Percentiles rank a stretch among this genome's conserved stretches.
These are phyloP conservation scores for Philonicus albiceps DNA, from an alignment of 2,888 invertebrate genomes.

Conservation along the genomic window DNA sequence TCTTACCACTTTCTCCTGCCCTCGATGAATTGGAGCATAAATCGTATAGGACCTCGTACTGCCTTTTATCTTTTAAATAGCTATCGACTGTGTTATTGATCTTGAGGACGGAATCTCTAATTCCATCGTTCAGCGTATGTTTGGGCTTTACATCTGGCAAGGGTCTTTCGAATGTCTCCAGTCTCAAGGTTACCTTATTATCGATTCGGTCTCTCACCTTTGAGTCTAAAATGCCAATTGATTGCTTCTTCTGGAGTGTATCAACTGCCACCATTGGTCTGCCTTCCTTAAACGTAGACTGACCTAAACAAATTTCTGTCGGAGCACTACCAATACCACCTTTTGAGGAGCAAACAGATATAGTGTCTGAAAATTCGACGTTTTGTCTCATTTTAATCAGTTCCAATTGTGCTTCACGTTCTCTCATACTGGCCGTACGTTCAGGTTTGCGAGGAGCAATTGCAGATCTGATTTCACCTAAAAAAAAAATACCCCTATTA, in stretches of 20 bases:
- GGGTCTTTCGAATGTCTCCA: slow-evolving; percentile 59
- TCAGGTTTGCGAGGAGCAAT: slow-evolving; percentile 85
- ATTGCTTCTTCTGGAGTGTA: neutral
- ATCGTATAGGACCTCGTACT: slow-evolving; percentile 61
- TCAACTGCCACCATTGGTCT: slow-evolving; percentile 7
- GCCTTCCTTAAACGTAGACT: neutral
- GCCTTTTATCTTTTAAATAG: slow-evolving; percentile 62
- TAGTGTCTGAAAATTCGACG: slow-evolving; percentile 60
- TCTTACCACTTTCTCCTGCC: neutral
- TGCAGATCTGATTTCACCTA: slow-evolving; percentile 83
- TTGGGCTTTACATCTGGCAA: slow-evolving; percentile 14
- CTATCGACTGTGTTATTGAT: slow-evolving; percentile 63
- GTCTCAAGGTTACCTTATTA: slow-evolving; percentile 54
- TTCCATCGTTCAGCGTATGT: slow-evolving; percentile 52
- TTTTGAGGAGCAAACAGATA: slow-evolving; percentile 64
- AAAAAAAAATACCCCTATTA: slow-evolving; percentile 50
- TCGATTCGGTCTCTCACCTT: slow-evolving; percentile 52
- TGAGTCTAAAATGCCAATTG: slow-evolving; percentile 53
- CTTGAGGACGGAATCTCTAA: slow-evolving; percentile 63
- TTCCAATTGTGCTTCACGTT: slow-evolving; percentile 74
- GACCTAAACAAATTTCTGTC: slow-evolving; percentile 56
- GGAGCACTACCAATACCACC: slow-evolving; percentile 62
- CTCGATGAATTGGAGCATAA: slow-evolving; percentile 52
- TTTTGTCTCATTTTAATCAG: slow-evolving; percentile 63
- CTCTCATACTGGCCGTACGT: slow-evolving; percentile 85